A percentile compares a stretch with the other conserved stretches of the same genome.
phyloP scores from a whole-genome alignment of 2,113 vertebrate species.

The Lethenteron camtschaticum region DNA sequence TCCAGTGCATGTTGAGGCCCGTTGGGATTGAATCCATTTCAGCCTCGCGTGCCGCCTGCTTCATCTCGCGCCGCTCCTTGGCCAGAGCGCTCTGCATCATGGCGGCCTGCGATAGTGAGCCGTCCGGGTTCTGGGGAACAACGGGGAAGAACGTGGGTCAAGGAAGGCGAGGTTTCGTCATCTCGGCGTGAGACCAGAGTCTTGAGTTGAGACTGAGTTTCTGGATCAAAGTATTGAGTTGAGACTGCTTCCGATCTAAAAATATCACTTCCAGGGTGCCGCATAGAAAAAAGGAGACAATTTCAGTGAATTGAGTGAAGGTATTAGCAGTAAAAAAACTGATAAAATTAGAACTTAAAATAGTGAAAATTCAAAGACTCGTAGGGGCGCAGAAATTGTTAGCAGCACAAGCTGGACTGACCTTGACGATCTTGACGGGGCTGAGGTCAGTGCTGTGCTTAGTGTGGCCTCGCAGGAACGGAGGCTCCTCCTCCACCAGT shows the following conservation, averaged over 20 bases:
- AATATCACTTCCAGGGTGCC: not conserved
- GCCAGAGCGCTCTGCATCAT: slow-evolving; percentile 98
- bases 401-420: slow-evolving; percentile 13
- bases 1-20: slow-evolving; percentile 97
- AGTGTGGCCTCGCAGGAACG: slow-evolving; percentile 81
- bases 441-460: slow-evolving; percentile 99
- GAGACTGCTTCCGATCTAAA: no score
- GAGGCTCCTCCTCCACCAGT: slow-evolving; percentile 85
- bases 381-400: not conserved
- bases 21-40: slow-evolving; percentile 99
- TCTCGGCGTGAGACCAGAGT: no score
- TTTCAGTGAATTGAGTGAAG: not conserved
- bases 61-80: slow-evolving; percentile 74
- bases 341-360: not conserved
- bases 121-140: slow-evolving; percentile 59
- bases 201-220: no score
- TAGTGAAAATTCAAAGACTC: not conserved
- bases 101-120: slow-evolving; percentile 83
- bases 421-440: slow-evolving; percentile 97
- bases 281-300: not conserved
- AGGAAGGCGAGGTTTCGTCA: no score
- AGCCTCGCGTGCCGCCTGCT: slow-evolving; percentile 81
- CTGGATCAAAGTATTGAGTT: no score
- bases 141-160: no score
- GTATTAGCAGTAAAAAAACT: not conserved